Conservation (phyloP, 2,113 vertebrate genomes). For the Megaceryle torquata region DNA sequence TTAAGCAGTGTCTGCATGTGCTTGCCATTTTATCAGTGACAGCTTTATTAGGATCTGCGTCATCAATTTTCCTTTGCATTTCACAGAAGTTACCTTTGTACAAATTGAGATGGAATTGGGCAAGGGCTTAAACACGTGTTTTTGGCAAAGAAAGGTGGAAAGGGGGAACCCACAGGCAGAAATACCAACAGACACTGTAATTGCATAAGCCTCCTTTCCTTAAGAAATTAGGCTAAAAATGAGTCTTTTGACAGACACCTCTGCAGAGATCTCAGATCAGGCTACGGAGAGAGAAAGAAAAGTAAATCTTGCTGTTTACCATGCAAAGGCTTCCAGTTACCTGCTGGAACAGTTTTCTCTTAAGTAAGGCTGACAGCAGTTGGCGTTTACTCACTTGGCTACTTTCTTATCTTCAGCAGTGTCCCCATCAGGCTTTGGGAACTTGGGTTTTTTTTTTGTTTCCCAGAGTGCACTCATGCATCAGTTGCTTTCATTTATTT, state of each 20-base stretch:
- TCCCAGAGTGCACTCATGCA: not conserved
- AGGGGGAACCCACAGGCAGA: not conserved
- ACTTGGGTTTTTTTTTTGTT: not conserved
- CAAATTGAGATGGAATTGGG: conserved; percentile 10
- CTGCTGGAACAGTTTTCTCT: not conserved
- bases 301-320: not conserved
- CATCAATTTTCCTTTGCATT: not conserved
- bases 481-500: conserved; percentile 60
- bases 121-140: not conserved
- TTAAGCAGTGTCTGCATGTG: not conserved
- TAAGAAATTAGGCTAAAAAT: conserved; percentile 21
- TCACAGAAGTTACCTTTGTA: conserved; percentile 16
- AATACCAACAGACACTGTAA: not conserved
- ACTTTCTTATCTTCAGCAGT: not conserved
- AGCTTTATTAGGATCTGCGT: not conserved
- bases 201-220: not conserved
- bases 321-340: not conserved
- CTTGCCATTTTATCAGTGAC: not conserved
- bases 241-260: not conserved
- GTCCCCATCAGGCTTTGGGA: conserved; percentile 7
- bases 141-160: not conserved
- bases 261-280: not conserved
- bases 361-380: not conserved
- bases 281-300: not conserved
- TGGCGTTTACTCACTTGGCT: conserved; percentile 27